Percentiles rank a stretch among this genome's conserved stretches.
These are phyloP conservation scores for Panagrolaimus sp. DNA, from an alignment of 1,140 invertebrate genomes.

Conservation along the genomic window DNA sequence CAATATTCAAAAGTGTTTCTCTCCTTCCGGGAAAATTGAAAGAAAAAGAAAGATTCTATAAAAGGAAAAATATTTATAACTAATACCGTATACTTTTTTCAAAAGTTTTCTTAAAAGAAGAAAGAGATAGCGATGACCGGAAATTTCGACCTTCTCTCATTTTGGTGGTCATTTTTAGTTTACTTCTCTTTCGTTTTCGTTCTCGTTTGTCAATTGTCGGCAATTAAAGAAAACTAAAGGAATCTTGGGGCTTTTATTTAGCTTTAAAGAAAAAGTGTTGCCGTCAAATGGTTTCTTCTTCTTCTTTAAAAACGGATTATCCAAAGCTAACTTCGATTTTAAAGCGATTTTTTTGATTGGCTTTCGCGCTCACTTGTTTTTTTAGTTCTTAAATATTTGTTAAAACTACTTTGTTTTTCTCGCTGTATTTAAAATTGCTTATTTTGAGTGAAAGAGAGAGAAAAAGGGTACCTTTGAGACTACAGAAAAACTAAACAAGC, in stretches of 20 bases:
- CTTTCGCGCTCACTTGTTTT: conserved; percentile 14
- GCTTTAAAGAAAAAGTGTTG: background rate
- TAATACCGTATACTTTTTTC: too few relatives aligned
- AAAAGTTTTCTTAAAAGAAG: too few relatives aligned
- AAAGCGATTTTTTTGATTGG: conserved; percentile 2
- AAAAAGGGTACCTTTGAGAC: background rate
- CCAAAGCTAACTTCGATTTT: background rate
- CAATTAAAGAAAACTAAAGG: background rate
- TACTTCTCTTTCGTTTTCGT: background rate
- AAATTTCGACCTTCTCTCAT: too few relatives aligned
- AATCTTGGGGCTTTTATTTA: background rate
- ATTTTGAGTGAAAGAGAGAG: conserved; percentile 2
- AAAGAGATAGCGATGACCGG: too few relatives aligned
- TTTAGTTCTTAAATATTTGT: too few relatives aligned
- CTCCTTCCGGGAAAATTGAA: background rate
- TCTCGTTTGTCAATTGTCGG: background rate
- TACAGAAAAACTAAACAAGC: background rate
- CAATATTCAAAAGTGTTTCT: background rate
- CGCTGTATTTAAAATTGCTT: too few relatives aligned
- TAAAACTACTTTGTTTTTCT: too few relatives aligned
- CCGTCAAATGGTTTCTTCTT: conserved; percentile 13
- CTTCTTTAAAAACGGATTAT: background rate
- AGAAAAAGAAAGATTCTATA: background rate
- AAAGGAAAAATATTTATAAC: too few relatives aligned
- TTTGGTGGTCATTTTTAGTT: too few relatives aligned